Percentiles rank a stretch among this genome's conserved stretches.
phyloP scores from a whole-genome alignment of 1,140 invertebrate species.

The Atta cephalotes region DNA sequence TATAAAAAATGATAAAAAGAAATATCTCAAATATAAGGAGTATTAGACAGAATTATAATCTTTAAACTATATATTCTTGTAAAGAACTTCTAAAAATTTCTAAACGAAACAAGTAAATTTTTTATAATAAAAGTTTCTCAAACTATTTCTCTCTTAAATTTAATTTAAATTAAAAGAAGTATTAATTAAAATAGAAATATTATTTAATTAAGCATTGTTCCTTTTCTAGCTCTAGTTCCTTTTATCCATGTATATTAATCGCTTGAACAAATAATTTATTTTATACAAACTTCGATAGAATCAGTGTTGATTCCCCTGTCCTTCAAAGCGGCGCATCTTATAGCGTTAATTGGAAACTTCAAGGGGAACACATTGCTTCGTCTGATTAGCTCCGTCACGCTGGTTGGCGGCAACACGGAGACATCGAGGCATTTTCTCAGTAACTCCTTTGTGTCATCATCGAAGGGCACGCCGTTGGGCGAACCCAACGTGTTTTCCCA shows the following conservation, averaged over 20 bases:
- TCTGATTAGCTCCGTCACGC: conserved; percentile 81
- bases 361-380: conserved; percentile 84
- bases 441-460: conserved; percentile 80
- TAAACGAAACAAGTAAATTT: not conserved
- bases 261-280: not conserved
- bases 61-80: not conserved
- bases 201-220: not conserved
- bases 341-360: conserved; percentile 82
- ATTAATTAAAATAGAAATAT: not conserved
- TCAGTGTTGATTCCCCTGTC: conserved; percentile 76
- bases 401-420: conserved; percentile 74
- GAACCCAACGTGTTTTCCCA: conserved; percentile 82
- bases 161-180: not conserved
- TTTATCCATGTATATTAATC: not conserved
- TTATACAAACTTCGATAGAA: conserved; percentile 76
- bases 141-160: not conserved
- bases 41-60: not conserved
- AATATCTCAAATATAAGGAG: not conserved
- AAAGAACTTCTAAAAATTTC: too few species aligned
- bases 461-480: conserved; percentile 80
- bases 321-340: conserved; percentile 79
- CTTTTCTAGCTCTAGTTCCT: not conserved
- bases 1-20: not conserved
- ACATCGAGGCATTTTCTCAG: conserved; percentile 76
- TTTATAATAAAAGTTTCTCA: not conserved